Conservation (phyloP, 2,888 invertebrate genomes). For the Galerucella calmariensis region DNA sequence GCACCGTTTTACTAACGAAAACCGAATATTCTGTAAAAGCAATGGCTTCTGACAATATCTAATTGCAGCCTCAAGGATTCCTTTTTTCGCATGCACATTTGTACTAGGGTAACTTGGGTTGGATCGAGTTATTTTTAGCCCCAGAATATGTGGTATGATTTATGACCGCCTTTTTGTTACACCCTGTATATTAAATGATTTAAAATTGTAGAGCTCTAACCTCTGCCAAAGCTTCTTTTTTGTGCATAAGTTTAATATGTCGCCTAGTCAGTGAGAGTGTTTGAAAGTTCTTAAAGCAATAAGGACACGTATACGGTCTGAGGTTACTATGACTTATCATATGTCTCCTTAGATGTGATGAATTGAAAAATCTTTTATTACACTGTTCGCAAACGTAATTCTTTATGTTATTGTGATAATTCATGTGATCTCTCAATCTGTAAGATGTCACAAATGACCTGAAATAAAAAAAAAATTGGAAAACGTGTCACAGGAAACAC, state of each 20-base stretch:
- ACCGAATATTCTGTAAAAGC: no score
- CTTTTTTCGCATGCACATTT: no score
- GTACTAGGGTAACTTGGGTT: no score
- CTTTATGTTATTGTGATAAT: conserved; percentile 59
- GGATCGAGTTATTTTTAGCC: no score
- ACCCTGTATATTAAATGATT: neutral
- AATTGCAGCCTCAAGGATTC: no score
- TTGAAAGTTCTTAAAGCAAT: conserved; percentile 72
- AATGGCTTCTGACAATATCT: no score
- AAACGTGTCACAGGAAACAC: no score
- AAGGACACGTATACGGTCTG: conserved; percentile 70
- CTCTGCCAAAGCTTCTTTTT: conserved; percentile 59
- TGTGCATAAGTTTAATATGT: conserved; percentile 72
- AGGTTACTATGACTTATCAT: conserved; percentile 61
- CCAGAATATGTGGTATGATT: no score
- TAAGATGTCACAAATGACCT: conserved; percentile 55
- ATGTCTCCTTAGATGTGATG: conserved; percentile 61
- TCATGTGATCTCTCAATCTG: conserved; percentile 58
- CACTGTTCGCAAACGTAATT: conserved; percentile 61
- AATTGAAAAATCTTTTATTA: conserved; percentile 60
- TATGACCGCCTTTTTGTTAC: no score
- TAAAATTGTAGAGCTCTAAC: conserved; percentile 4
- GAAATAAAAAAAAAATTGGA: conserved; percentile 36
- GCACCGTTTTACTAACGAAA: no score
- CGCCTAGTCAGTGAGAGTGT: conserved; percentile 71